Evolutionary conservation across 2,797 vertebrate species (phyloP), one percentile per base, ranked within the genome.

Genomic region (Spatula clypeata): DNA sequence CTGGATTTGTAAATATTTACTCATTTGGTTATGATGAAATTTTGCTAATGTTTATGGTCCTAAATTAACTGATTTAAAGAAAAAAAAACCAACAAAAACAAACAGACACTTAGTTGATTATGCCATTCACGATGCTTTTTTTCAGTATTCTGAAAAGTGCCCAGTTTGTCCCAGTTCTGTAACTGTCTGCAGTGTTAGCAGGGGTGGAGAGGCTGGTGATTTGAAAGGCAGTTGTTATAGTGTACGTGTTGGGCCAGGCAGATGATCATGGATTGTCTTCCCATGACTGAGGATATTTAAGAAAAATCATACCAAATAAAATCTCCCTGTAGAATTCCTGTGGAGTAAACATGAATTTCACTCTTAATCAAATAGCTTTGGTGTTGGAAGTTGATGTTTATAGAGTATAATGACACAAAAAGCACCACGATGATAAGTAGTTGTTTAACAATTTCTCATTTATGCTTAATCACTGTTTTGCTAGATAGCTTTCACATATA

Each of bases 401-500:
- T 60, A 65, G 32, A 44, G 1, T 57, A 10, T 73, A 40, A 20
- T 34, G 27, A 10, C 38, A 62, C 13, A 44, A 79, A 81, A 31
- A 27, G 1, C 40, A 31, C 32, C 24, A 2, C 31, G 38, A 18
- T 65, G 13, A 24, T 58, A 27, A 76, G 34, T 62, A 79, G 26
- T 36, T 49, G 62, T 14, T 66, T 32, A 83, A 38, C 42, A 40
- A 0, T 8, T 42, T 74, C 61, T 58, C 47, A 17, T 62, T 90
- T 76, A 31, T 8, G 6, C 9, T 31, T 74, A 73, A 80, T 66
- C 7, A 27, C 5, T 13, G 11, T 53, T 93, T 88, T 75, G 9
- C 27, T 57, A 51, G 27, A 16, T 32, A 45, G 26, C 71, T 89
- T 94, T 88, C 69, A 27, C 67, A 79, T 90, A 45, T 2, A 45